phyloP scores from a whole-genome alignment of 2,113 vertebrate genomes.

The Orthonyx spaldingii region DNA sequence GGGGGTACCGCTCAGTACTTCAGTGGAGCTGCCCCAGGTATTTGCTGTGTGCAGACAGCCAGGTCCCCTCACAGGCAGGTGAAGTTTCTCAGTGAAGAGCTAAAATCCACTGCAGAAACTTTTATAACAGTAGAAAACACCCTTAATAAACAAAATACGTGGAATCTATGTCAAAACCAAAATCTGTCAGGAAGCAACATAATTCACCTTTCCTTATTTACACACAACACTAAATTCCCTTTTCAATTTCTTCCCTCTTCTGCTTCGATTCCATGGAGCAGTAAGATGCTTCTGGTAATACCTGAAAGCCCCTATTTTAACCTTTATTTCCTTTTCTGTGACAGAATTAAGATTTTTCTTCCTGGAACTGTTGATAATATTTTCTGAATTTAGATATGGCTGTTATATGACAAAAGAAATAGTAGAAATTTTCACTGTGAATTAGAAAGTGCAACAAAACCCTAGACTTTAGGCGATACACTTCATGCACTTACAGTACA shows the following conservation, averaged over 20 bases:
- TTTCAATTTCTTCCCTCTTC: background rate
- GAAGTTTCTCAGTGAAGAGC: background rate
- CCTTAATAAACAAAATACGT: background rate
- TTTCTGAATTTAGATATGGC: background rate
- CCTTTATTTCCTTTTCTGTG: background rate
- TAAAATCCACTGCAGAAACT: background rate
- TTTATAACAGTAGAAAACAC: background rate
- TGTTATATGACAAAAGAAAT: background rate
- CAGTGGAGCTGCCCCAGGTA: background rate
- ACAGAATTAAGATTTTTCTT: background rate
- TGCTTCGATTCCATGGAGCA: background rate
- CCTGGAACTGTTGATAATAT: background rate
- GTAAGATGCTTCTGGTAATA: background rate
- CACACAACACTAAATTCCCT: background rate
- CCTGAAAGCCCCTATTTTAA: background rate
- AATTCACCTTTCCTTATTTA: background rate
- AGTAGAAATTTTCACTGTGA: background rate
- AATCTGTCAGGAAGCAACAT: background rate
- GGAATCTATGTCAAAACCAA: background rate
- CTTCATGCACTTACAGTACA: background rate
- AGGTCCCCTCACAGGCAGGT: accelerated
- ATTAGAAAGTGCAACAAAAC: background rate
- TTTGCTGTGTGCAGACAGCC: background rate
- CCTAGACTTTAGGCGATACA: background rate
- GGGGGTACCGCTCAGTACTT: accelerated